These are phyloP conservation scores for Orbicella faveolata DNA, from an alignment of 64 coral and sea anemone genomes.

Conservation along the genomic window DNA sequence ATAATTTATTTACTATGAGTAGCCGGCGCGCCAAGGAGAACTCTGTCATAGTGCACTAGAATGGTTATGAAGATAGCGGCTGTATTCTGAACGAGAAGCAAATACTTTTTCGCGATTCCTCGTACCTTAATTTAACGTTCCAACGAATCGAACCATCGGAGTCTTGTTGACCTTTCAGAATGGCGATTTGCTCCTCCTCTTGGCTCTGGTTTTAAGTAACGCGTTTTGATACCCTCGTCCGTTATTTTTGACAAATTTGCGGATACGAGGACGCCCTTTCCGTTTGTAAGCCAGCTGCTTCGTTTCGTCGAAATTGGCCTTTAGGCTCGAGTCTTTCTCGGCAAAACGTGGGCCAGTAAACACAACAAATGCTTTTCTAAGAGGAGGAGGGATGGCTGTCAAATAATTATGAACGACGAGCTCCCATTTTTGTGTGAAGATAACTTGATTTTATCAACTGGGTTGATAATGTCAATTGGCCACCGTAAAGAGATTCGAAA, in stretches of 20 bases:
- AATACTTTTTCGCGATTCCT: too few relatives aligned
- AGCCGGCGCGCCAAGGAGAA: too few relatives aligned
- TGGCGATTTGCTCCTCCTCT: neutral
- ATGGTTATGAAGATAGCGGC: too few relatives aligned
- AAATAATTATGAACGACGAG: too few relatives aligned
- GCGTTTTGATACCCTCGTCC: neutral
- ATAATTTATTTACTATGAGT: too few relatives aligned
- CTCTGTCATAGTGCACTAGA: too few relatives aligned
- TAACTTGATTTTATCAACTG: too few relatives aligned
- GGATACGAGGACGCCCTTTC: neutral
- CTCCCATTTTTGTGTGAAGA: too few relatives aligned
- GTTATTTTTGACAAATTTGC: neutral
- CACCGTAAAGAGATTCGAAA: too few relatives aligned
- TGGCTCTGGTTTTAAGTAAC: neutral
- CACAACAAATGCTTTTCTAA: neutral
- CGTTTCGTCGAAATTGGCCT: slow-evolving; percentile 10
- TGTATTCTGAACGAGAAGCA: too few relatives aligned
- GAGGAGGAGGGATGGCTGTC: neutral
- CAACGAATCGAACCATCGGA: neutral
- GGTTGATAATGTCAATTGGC: too few relatives aligned
- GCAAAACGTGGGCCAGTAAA: neutral
- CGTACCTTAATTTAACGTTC: too few relatives aligned
- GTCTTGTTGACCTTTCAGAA: neutral
- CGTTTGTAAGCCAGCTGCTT: neutral
- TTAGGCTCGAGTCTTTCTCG: neutral